phyloP scores from a whole-genome alignment of 2,888 invertebrate species.

The Machimus atricapillus region DNA sequence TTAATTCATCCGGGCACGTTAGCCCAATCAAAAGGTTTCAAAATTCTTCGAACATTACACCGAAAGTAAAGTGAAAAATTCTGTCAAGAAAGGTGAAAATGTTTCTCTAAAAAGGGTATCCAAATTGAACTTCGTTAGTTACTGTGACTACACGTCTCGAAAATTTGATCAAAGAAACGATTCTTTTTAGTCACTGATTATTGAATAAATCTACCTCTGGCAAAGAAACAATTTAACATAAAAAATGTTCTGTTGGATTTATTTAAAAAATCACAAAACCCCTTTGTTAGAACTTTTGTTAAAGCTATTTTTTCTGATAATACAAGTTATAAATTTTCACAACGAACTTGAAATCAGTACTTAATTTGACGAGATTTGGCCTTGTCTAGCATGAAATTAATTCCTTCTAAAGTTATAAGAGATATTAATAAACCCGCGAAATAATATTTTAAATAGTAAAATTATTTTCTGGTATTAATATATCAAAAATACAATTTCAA shows the following conservation, averaged over 20 bases:
- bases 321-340: too few species aligned
- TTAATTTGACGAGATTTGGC: too few species aligned
- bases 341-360: too few species aligned
- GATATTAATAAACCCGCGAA: too few species aligned
- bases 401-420: too few species aligned
- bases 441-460: too few species aligned
- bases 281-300: too few species aligned
- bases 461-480: too few species aligned
- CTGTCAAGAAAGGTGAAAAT: neutral
- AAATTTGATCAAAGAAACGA: neutral
- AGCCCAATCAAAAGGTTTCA: neutral
- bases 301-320: too few species aligned
- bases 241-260: neutral
- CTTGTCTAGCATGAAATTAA: too few species aligned
- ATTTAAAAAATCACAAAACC: neutral
- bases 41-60: neutral
- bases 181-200: neutral
- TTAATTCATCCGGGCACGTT: neutral
- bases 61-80: neutral
- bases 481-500: too few species aligned
- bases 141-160: neutral
- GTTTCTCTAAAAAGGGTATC: neutral
- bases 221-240: neutral
- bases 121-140: neutral
- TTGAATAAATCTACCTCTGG: neutral